phyloP scores from a whole-genome alignment of 1,140 invertebrate genomes.

The Drosophila neocordata region DNA sequence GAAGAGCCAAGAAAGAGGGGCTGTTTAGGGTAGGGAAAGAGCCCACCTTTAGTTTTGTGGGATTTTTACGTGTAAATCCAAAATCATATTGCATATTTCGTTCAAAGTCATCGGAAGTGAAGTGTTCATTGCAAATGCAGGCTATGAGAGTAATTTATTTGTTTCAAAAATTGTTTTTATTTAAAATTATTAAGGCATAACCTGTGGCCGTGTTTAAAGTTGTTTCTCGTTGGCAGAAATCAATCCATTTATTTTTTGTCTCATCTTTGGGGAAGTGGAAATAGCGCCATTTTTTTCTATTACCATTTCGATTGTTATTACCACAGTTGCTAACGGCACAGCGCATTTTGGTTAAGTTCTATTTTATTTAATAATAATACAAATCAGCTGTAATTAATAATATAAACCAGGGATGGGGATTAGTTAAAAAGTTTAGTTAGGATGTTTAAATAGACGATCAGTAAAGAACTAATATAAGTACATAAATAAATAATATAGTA shows the following conservation, averaged over 20 bases:
- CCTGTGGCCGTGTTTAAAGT: slow-evolving; percentile 42
- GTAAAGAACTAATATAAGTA: no score
- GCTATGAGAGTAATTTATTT: slow-evolving; percentile 23
- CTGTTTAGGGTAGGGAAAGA: slow-evolving; percentile 36
- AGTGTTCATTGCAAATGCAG: slow-evolving; percentile 59
- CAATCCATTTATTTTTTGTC: slow-evolving; percentile 36
- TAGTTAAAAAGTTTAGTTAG: background rate
- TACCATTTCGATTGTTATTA: slow-evolving; percentile 48
- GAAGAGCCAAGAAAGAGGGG: background rate
- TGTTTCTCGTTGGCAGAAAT: slow-evolving; percentile 41
- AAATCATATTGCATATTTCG: slow-evolving; percentile 54
- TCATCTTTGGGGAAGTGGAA: slow-evolving; percentile 51
- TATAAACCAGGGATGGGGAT: background rate
- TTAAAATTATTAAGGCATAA: background rate
- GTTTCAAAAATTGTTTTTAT: background rate
- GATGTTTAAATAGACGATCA: no score
- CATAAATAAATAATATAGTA: no score
- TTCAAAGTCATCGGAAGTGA: slow-evolving; percentile 44
- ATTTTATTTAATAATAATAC: background rate
- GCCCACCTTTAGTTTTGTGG: slow-evolving; percentile 40
- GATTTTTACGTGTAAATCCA: slow-evolving; percentile 47
- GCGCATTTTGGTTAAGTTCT: slow-evolving; percentile 32
- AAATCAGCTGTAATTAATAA: background rate
- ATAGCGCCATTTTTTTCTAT: slow-evolving; percentile 43
- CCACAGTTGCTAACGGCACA: slow-evolving; percentile 52